These are phyloP conservation scores for Sander lucioperca DNA, from an alignment of 2,113 vertebrate genomes.

Conservation along the genomic window DNA sequence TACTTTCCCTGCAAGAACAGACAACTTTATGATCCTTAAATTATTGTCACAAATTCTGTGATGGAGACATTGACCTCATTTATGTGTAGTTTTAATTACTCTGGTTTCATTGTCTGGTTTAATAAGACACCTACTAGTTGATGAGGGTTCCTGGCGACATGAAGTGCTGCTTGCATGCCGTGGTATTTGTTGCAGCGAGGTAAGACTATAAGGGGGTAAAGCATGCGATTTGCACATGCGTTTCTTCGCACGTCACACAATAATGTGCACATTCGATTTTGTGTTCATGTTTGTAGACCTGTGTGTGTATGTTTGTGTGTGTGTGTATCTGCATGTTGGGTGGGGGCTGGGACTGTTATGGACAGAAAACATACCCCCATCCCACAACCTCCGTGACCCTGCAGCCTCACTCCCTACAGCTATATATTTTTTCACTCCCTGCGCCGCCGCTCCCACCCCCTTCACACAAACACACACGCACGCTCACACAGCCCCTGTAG, in stretches of 20 bases:
- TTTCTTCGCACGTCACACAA: conserved; percentile 40
- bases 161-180: conserved; percentile 3
- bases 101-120: conserved; percentile 32
- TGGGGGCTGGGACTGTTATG: conserved; percentile 67
- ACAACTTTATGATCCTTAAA: conserved; percentile 35
- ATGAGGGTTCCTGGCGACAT: conserved; percentile 22
- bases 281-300: conserved; percentile 27
- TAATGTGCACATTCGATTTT: conserved; percentile 27
- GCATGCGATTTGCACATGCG: conserved; percentile 31
- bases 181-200: conserved; percentile 1
- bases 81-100: conserved; percentile 45
- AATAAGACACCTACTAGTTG: conserved; percentile 20
- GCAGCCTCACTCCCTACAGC: conserved; percentile 74
- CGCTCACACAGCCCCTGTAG: conserved; percentile 51
- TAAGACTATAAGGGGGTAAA: conserved; percentile 12
- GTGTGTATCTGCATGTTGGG: conserved; percentile 46
- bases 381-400: conserved; percentile 73
- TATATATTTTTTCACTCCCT: conserved; percentile 65
- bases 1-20: conserved; percentile 20
- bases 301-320: conserved; percentile 3
- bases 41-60: not conserved
- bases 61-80: conserved; percentile 18
- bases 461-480: conserved; percentile 44
- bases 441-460: conserved; percentile 47
- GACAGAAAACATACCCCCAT: conserved; percentile 81